phyloP scores from a whole-genome alignment of 2,113 vertebrate genomes.

The Balaeniceps rex region DNA sequence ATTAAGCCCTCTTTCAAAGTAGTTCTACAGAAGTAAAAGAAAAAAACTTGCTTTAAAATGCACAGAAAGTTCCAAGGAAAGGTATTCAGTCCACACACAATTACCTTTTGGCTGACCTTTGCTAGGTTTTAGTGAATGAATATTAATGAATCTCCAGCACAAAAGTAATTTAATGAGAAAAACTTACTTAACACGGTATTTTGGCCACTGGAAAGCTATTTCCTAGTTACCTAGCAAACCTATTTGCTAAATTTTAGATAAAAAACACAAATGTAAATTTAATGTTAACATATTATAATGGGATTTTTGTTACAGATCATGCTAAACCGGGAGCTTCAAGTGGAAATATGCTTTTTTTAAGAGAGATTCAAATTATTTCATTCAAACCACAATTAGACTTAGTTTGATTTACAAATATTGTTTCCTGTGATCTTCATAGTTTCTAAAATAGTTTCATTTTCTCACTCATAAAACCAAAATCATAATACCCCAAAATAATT shows the following conservation, averaged over 20 bases:
- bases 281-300: background rate
- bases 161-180: background rate
- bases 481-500: background rate
- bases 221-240: background rate
- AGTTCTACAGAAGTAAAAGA: background rate
- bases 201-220: background rate
- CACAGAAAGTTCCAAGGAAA: background rate
- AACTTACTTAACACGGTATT: background rate
- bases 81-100: background rate
- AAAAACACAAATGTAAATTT: background rate
- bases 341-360: background rate
- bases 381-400: background rate
- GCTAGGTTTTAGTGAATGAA: background rate
- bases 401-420: background rate
- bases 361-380: background rate
- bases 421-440: background rate
- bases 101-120: slow-evolving; percentile 13
- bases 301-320: background rate
- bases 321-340: background rate
- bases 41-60: background rate
- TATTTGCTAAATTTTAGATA: background rate
- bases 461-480: background rate
- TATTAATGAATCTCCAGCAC: background rate
- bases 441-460: background rate
- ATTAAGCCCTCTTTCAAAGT: background rate